Evolutionary conservation across 1,140 invertebrate genomes (phyloP).

Genomic region (Rhagoletis zephyria): DNA sequence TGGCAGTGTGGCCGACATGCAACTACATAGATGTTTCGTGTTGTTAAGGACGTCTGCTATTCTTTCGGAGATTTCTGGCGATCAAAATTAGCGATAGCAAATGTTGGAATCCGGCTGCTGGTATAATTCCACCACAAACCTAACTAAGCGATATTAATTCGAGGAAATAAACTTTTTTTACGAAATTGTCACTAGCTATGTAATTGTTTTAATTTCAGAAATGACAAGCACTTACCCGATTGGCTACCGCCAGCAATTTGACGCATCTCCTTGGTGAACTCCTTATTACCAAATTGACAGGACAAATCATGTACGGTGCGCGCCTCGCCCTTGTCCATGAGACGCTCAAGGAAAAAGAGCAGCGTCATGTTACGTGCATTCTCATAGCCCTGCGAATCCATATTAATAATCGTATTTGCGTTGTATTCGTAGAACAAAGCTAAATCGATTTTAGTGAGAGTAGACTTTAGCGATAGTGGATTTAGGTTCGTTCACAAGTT

Average conservation of each 20-base stretch:
- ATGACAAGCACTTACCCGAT: constrained; percentile 76
- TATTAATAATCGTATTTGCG: constrained; percentile 67
- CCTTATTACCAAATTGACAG: constrained; percentile 96
- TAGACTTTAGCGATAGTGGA: not conserved
- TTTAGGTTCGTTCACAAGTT: not conserved
- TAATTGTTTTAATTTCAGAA: no score
- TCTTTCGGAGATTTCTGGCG: no score
- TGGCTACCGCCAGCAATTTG: constrained; percentile 95
- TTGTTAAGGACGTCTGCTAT: no score
- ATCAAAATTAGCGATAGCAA: no score
- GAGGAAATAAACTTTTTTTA: not conserved
- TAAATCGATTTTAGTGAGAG: not conserved
- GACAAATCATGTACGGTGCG: constrained; percentile 95
- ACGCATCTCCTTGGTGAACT: constrained; percentile 95
- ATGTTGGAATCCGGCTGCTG: no score
- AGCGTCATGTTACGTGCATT: constrained; percentile 93
- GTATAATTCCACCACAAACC: no score
- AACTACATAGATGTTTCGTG: no score
- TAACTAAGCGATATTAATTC: no score
- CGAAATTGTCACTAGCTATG: not conserved
- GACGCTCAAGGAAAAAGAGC: constrained; percentile 94
- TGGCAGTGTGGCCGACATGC: no score
- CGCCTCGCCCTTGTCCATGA: constrained; percentile 93
- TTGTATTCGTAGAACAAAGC: not conserved
- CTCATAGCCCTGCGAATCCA: constrained; percentile 95